These are phyloP conservation scores for Corvus moneduloides DNA, from an alignment of 2,113 vertebrate species.

Conservation along the genomic window DNA sequence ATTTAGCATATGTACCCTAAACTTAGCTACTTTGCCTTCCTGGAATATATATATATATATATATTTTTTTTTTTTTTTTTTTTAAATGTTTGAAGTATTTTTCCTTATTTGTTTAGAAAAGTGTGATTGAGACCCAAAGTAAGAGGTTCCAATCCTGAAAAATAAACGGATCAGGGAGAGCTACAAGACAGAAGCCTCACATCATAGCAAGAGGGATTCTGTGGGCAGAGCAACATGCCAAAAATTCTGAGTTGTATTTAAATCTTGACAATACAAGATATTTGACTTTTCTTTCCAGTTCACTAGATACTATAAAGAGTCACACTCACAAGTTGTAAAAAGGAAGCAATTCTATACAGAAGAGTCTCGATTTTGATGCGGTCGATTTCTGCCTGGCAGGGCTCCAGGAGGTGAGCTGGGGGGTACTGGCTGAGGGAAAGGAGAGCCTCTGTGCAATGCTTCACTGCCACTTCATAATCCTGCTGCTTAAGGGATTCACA, in stretches of 20 bases:
- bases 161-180: neutral
- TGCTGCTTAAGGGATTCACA: constrained; percentile 92
- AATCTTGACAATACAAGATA: neutral
- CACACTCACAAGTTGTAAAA: constrained; percentile 91
- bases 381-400: constrained; percentile 74
- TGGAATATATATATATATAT: neutral
- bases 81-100: neutral
- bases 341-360: constrained; percentile 93
- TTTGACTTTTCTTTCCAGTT: constrained; percentile 18
- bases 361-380: constrained; percentile 89
- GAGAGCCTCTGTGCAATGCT: constrained; percentile 92
- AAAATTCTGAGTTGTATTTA: neutral
- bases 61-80: too few relatives aligned
- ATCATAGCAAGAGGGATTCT: neutral
- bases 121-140: neutral
- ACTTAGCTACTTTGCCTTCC: neutral
- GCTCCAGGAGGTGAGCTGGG: constrained; percentile 75
- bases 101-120: neutral
- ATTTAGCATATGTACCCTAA: neutral
- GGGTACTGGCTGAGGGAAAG: constrained; percentile 86
- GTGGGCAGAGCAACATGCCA: neutral
- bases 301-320: constrained; percentile 42
- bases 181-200: neutral
- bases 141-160: neutral
- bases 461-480: constrained; percentile 93